Evolutionary conservation across 2,888 invertebrate species (phyloP), one percentile per base, ranked within the genome.

Genomic region (Heliothis peltigera): DNA sequence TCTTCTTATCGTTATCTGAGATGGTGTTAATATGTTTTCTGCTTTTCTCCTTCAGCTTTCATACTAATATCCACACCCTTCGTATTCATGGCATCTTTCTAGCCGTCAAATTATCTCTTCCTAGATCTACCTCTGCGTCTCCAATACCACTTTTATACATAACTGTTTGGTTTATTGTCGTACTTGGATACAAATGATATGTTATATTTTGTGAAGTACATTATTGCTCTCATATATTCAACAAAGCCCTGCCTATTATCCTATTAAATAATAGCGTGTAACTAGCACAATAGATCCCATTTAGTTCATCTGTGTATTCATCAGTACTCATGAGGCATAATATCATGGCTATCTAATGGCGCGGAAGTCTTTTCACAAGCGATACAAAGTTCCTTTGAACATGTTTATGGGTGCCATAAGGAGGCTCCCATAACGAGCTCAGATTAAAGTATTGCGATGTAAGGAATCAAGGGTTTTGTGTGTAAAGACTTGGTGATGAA

Each of bases 361-460:
- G 19, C 66, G 76, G 81, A 78, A 80, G 71, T 70, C 73, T 67
- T 73, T 76, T 80, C 76, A 78, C 17, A 59, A 42, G 51, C 69
- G 79, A 80, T 76, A 76, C 75, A 66, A 60, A 49, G 52, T 46
- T 56, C 63, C 52, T 62, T 77, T 74, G 43, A 63, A 49, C 48
- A 53, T 59, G 54, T 76, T 72, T 69, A 76, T 76, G 58, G 59
- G 12, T 7, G 18, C 49, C 66, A 58, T 78, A 64, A 58, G 72
- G 42, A 42, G 64, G 47, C 48, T 59, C 47, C 22, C 42, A 21
- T 67, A 59, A 57, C 35, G 53, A 69, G 43, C 19, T 35, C 12
- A 44, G 44, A 64, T 70, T 58, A 52, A 65, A 56, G 60, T 70
- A 42, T 51, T 39, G 52, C 32, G 60, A 19, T 48, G 57, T 62